These are phyloP conservation scores for Bombus affinis DNA, from an alignment of 1,140 invertebrate genomes.

Conservation along the genomic window DNA sequence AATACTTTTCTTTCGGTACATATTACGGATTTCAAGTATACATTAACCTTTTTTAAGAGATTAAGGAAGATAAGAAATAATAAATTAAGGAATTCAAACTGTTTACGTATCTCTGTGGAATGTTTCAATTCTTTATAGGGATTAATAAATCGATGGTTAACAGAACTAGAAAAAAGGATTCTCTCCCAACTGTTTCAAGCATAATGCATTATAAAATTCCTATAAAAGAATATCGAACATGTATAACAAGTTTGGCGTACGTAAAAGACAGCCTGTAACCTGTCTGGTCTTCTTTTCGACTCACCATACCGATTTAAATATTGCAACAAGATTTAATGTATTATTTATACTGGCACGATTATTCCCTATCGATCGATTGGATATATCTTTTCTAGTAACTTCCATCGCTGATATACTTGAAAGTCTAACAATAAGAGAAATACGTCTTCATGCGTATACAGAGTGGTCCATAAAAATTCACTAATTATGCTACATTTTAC, in stretches of 20 bases:
- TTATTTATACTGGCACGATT: conserved; percentile 8
- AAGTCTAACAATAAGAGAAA: neutral
- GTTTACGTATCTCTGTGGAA: neutral
- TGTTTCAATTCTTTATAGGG: no score
- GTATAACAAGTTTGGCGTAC: neutral
- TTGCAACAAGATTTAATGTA: conserved; percentile 17
- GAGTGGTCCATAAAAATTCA: neutral
- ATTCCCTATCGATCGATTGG: conserved; percentile 9
- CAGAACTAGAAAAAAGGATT: neutral
- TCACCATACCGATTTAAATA: conserved; percentile 5
- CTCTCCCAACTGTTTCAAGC: neutral
- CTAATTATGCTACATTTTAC: neutral
- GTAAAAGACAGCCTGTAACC: no score
- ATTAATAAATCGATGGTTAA: no score
- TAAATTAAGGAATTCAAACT: neutral
- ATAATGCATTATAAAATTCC: neutral
- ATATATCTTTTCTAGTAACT: neutral
- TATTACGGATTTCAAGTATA: no score
- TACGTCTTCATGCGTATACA: no score
- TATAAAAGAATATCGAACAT: neutral
- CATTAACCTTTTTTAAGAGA: no score
- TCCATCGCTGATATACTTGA: neutral
- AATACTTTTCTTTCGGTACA: neutral
- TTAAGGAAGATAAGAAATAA: no score
- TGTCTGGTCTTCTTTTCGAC: neutral